Base-by-base conservation (phyloP, 2,888 invertebrate species). In the Lasioglossum calceatum region DNA sequence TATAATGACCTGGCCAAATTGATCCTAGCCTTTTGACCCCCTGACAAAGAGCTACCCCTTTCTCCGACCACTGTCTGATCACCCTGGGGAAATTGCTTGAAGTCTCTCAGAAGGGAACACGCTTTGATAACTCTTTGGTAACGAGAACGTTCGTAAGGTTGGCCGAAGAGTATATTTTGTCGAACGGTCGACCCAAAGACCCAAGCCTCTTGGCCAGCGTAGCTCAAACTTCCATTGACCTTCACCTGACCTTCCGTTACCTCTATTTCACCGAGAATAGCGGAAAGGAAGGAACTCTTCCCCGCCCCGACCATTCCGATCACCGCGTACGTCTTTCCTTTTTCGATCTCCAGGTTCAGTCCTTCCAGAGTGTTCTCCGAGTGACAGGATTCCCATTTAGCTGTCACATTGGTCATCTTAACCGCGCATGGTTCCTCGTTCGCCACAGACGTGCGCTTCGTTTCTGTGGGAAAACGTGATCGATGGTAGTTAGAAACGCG, bases 121-220 rank as follows among this genome's bases (percentile, higher is more conserved):
- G 93, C 95, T 80, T 94, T 95, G 4, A 96, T 89, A 2, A 95
- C 95, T 3, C 91, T 90, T n/a, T 93, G 93, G 81, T 97, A 97
- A 92, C 96, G 96, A 80, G 96, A 96, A 77, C 96, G 95, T 86
- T 97, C 96, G 93, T 96, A 97, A 0, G 96, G 95, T 88, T 96
- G 95, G 0, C 98, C 98, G 94, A 99, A 98, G n/a, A 98, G 94
- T 91, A 99, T 98, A 95, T 99, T 99, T 93, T 98, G 98, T 77
- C 97, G 96, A 1, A 99, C 96, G 1, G 97, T 97, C 27, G 97
- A 96, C 1, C 97, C 97, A 93, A 97, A 98, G 0, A 98, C 96
- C 98, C 98, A 99, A 12, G 98, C 97, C 94, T 98, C 98, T 95
- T 98, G 98, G 89, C 97, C 96, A 0, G 98, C 97, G 94, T 98